Conservation (phyloP, 92 coral and sea anemone species). For the Palythoa caribaeorum region DNA sequence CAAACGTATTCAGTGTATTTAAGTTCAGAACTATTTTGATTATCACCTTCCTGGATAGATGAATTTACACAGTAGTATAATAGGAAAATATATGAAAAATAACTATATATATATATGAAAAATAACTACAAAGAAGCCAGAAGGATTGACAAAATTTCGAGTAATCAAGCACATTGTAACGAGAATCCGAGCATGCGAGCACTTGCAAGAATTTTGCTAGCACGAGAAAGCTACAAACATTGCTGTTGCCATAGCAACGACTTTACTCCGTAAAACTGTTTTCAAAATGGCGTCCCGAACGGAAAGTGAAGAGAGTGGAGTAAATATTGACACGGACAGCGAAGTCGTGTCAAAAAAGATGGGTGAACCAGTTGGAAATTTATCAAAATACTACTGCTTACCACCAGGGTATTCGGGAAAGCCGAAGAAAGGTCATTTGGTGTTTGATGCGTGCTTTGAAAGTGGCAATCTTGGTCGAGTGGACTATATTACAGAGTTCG, state of each 20-base stretch:
- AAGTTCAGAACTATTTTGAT: too few species aligned
- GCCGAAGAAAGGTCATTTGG: constrained; percentile 89
- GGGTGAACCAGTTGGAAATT: constrained; percentile 94
- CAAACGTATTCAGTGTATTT: too few species aligned
- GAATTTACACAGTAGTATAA: too few species aligned
- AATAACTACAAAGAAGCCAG: too few species aligned
- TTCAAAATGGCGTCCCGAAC: constrained; percentile 96
- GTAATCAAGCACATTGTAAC: too few species aligned
- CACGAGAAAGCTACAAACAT: too few species aligned
- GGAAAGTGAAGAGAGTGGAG: constrained; percentile 85
- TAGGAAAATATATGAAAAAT: too few species aligned
- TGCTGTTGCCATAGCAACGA: constrained; percentile 42
- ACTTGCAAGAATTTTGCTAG: too few species aligned
- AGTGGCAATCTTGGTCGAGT: constrained; percentile 99
- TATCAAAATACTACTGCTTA: constrained; percentile 79
- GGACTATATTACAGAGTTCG: constrained; percentile 95
- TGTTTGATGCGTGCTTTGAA: constrained; percentile 98
- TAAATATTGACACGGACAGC: constrained; percentile 78
- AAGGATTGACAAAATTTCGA: too few species aligned
- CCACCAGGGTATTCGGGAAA: constrained; percentile 91
- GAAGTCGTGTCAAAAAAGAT: constrained; percentile 69
- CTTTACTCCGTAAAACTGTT: neutral
- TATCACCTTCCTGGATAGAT: too few species aligned
- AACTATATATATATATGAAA: too few species aligned
- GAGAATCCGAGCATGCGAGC: too few species aligned